Evolutionary conservation across 2,888 invertebrate genomes (phyloP).

Genomic region (Oligia fasciuncula): DNA sequence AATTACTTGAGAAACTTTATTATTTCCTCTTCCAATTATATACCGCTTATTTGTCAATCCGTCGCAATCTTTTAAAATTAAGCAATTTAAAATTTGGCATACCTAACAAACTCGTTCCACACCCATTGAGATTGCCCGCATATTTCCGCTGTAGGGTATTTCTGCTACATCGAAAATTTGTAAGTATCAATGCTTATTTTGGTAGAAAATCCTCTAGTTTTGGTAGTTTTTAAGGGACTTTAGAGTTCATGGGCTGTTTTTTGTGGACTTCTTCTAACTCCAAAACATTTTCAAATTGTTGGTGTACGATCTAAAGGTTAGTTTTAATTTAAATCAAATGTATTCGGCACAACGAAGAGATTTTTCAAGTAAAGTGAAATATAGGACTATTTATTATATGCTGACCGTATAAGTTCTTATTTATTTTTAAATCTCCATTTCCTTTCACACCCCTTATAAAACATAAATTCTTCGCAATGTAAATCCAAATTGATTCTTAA

Average conservation of each 20-base stretch:
- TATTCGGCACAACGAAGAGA: not conserved
- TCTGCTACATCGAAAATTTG: slow-evolving; percentile 42
- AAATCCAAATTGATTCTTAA: slow-evolving; percentile 67
- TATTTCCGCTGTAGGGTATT: slow-evolving; percentile 59
- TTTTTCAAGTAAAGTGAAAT: not conserved
- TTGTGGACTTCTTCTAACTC: not conserved
- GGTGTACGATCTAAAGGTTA: not conserved
- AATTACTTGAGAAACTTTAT: slow-evolving; percentile 57
- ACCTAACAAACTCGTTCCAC: slow-evolving; percentile 67
- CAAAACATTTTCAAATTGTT: not conserved
- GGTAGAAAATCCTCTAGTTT: not conserved
- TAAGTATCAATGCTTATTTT: slow-evolving; percentile 6
- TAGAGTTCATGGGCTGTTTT: not conserved
- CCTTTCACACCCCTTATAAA: not conserved
- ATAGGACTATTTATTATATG: not conserved
- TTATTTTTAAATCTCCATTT: not conserved
- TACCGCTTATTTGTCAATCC: slow-evolving; percentile 64
- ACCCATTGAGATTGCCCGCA: slow-evolving; percentile 59
- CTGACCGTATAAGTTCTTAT: not conserved
- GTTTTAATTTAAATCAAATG: not conserved
- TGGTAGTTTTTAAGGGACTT: not conserved
- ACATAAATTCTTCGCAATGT: slow-evolving; percentile 19
- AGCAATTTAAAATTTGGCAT: slow-evolving; percentile 68
- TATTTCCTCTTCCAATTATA: slow-evolving; percentile 65
- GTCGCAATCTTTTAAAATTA: slow-evolving; percentile 66